Evolutionary conservation across 2,113 vertebrate species (phyloP).

Genomic region (Poeciliopsis prolifica): DNA sequence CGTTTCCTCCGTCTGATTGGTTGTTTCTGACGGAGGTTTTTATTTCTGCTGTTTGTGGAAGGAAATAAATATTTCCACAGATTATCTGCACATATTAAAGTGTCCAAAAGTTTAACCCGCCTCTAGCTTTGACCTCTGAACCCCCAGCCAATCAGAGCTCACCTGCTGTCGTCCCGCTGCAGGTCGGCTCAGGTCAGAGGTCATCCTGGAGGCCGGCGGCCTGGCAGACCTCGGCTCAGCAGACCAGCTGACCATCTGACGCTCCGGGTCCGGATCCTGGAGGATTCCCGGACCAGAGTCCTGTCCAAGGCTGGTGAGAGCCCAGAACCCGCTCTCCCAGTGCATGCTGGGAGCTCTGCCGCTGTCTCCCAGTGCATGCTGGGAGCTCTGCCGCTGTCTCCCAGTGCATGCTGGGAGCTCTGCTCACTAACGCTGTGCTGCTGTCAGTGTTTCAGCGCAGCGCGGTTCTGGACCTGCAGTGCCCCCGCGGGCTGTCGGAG

Average conservation of each 20-base stretch:
- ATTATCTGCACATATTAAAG: too few species aligned
- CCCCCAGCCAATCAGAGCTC: not conserved
- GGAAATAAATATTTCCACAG: too few species aligned
- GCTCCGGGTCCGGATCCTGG: constrained; percentile 14
- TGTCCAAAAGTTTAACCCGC: too few species aligned
- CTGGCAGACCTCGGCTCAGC: not conserved
- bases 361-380: too few species aligned
- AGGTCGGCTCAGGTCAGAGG: not conserved
- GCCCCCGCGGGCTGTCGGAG: constrained; percentile 34
- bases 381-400: too few species aligned
- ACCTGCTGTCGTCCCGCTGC: not conserved
- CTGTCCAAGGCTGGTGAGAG: not conserved
- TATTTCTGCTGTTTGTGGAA: too few species aligned
- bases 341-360: too few species aligned
- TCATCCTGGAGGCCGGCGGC: not conserved
- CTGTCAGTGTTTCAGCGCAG: constrained; percentile 15
- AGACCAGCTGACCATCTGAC: not conserved
- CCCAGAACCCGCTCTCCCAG: not conserved
- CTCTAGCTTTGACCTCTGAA: not conserved
- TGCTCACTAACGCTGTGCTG: not conserved
- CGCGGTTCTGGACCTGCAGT: not conserved
- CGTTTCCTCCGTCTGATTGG: too few species aligned
- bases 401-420: too few species aligned
- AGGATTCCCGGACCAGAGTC: not conserved
- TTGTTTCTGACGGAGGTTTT: too few species aligned